Percentiles rank a stretch among this genome's conserved stretches.
Evolutionary conservation across 2,888 invertebrate species (phyloP).

Genomic region (Cylloceria caligata): DNA sequence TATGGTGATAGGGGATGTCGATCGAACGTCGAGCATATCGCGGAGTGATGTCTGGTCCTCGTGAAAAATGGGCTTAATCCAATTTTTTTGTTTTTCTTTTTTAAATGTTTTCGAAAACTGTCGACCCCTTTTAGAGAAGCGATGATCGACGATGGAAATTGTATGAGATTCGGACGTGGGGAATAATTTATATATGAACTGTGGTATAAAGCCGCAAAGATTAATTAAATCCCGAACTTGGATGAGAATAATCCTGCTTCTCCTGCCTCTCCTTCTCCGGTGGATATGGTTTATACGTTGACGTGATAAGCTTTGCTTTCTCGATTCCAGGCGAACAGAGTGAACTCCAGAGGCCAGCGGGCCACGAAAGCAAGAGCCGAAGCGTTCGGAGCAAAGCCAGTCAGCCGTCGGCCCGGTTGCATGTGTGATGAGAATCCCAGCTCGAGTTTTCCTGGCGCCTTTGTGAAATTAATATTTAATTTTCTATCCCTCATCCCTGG

Average conservation of each 20-base stretch:
- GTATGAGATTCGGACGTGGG: background rate
- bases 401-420: slow-evolving; percentile 67
- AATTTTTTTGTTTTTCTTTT: slow-evolving; percentile 14
- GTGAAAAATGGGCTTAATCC: slow-evolving; percentile 29
- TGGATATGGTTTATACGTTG: slow-evolving; percentile 48
- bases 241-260: slow-evolving; percentile 73
- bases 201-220: slow-evolving; percentile 59
- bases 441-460: slow-evolving; percentile 66
- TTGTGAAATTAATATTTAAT: slow-evolving; percentile 82
- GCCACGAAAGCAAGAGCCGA: slow-evolving; percentile 4
- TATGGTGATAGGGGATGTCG: slow-evolving; percentile 38
- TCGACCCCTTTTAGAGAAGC: background rate
- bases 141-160: slow-evolving; percentile 22
- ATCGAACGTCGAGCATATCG: slow-evolving; percentile 34
- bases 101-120: background rate
- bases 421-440: slow-evolving; percentile 77
- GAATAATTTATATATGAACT: slow-evolving; percentile 25
- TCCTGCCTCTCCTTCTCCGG: slow-evolving; percentile 19
- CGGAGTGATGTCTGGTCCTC: slow-evolving; percentile 16
- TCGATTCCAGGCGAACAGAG: slow-evolving; percentile 58
- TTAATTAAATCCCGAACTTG: slow-evolving; percentile 80
- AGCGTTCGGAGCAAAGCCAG: slow-evolving; percentile 57
- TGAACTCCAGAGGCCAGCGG: slow-evolving; percentile 43
- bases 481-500: slow-evolving; percentile 78
- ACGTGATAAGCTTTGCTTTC: slow-evolving; percentile 66